Evolutionary conservation across 2,888 invertebrate genomes (phyloP), one percentile per base, ranked within the genome.

Genomic region (Rhingia campestris): DNA sequence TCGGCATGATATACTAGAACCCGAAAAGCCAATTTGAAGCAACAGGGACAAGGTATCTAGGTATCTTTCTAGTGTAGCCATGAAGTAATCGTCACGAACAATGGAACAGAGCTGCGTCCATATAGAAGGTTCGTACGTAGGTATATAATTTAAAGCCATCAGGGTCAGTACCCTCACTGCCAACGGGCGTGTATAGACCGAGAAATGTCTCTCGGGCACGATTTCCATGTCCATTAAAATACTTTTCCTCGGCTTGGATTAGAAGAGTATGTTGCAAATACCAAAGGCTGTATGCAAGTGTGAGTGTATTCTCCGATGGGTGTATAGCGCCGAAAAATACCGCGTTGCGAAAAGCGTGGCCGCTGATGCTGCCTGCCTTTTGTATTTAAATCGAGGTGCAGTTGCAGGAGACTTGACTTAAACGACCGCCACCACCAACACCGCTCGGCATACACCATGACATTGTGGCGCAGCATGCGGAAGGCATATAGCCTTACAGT

Each of bases 171-270:
- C 12, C 79, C 69, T 72, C 70, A 41, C 53, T 39, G 12, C 22
- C 58, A 61, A 41, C 61, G 70, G 70, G 59, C 61, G 61, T 76
- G 66, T 59, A 47, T 35, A 56, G 67, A 61, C 72, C 22, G 54
- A 73, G 73, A 79, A 84, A 79, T 84, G 82, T 84, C 82, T 79
- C 64, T 74, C 51, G 53, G 73, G 82, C 82, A 84, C 82, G 82
- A 79, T 74, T 84, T 79, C 64, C 74, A 74, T 84, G 82, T 73
- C 79, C 73, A 84, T 84, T 84, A 77, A 73, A 84, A 43, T 47
- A 79, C 58, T 69, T 69, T 69, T 69, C 35, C 53, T 58, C 33
- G 22, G n/a, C 41, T 7, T 22, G 43, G 4, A 59, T 6, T 67
- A 9, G 37, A 63, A 63, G 67, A 77, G 51, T 58, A 35, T 70